Percentiles rank a stretch among this genome's conserved stretches.
These are phyloP conservation scores for Sula dactylatra DNA, from an alignment of 2,113 vertebrate genomes.

Conservation along the genomic window DNA sequence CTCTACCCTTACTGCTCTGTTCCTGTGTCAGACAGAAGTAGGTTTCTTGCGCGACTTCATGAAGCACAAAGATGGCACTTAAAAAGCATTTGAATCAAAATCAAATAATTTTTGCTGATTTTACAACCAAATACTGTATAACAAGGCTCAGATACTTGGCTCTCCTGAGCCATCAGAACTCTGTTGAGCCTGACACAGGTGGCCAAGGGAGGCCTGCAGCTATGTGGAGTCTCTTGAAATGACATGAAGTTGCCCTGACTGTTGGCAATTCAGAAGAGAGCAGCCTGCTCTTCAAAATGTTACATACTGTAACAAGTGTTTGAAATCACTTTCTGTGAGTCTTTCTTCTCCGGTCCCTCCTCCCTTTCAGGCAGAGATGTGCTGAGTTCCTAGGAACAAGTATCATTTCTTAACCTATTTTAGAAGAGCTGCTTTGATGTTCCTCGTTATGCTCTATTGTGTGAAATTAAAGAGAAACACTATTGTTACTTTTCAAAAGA, in stretches of 20 bases:
- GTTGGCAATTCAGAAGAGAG: background rate
- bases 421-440: slow-evolving; percentile 27
- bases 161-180: background rate
- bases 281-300: background rate
- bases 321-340: background rate
- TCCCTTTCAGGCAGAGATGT: background rate
- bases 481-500: background rate
- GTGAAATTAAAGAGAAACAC: background rate
- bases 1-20: background rate
- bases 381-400: background rate
- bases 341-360: background rate
- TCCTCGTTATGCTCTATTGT: background rate
- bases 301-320: background rate
- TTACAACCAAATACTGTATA: background rate
- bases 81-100: background rate
- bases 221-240: background rate
- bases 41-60: background rate
- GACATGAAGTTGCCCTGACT: background rate
- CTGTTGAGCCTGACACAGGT: background rate
- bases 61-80: background rate
- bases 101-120: background rate
- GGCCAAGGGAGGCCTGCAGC: background rate
- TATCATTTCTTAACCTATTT: background rate
- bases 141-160: background rate
- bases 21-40: background rate